Base-by-base conservation (phyloP, 2,888 invertebrate genomes). In the Emmelina monodactyla region DNA sequence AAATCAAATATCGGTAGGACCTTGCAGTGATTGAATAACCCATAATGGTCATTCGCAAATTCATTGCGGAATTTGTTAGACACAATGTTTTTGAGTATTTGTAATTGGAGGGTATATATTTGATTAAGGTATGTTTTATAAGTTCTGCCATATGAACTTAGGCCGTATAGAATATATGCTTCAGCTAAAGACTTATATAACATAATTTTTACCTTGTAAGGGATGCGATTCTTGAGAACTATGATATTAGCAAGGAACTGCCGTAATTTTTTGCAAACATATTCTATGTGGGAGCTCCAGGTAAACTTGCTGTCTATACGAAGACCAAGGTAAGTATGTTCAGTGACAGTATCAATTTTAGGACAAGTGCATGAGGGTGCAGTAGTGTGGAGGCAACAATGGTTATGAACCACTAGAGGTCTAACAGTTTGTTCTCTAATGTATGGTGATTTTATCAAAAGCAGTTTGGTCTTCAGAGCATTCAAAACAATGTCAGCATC, bases 401-500 rank as follows among this genome's bases (percentile, higher is more conserved):
- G 40, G 7, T 37, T 25, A 13, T 44, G 41, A 10, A 31, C 34
- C 2, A 36, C 29, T 9, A 44, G n/a, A 16, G 16, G 3, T 12
- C 13, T 30, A 12, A 28, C 30, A 2, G 16, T 28, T 9, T 2
- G 5, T 10, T 31, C 13, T 22, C 28, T 34, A 2, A 16, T 25
- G 13, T 39, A 37, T 5, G 34, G 38, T 2, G 40, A 38, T 32
- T 34, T 42, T 10, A 44, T 40, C 13, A 35, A 7, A 10, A 44
- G 7, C 6, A 42, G 9, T 28, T 42, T 42, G 6, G 42, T 44
- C 36, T 44, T 44, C 30, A 11, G 31, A 7, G 33, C 3, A 16
- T 42, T 40, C 6, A 42, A 7, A 2, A 42, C 35, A 3, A 44
- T 11, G 2, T 41, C 37, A 4, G 38, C 34, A 32, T 42, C 41